These are phyloP conservation scores for Polyodon spathula DNA, from an alignment of 2,113 vertebrate genomes.

Conservation along the genomic window DNA sequence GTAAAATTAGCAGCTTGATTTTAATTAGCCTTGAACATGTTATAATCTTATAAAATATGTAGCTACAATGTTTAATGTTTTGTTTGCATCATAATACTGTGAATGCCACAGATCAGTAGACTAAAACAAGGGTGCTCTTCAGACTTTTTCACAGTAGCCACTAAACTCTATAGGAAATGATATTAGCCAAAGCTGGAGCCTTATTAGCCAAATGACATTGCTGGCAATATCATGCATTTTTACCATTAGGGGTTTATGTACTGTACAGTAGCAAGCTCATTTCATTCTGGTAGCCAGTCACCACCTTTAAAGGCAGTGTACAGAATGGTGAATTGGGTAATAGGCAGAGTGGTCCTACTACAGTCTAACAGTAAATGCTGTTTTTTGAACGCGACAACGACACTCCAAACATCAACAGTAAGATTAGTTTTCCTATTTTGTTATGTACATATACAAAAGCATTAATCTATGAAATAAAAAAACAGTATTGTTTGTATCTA, in stretches of 20 bases:
- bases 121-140: neutral
- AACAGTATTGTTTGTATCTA: constrained; percentile 31
- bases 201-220: constrained; percentile 6
- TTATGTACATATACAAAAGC: constrained; percentile 21
- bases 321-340: constrained; percentile 15
- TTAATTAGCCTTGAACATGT: constrained; percentile 54
- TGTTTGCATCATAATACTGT: constrained; percentile 34
- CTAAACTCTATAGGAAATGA: constrained; percentile 5
- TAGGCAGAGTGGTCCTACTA: constrained; percentile 19
- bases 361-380: constrained; percentile 13
- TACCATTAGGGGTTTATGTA: neutral
- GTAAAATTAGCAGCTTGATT: constrained; percentile 61
- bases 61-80: constrained; percentile 51
- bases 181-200: neutral
- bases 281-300: constrained; percentile 9
- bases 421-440: constrained; percentile 20
- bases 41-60: constrained; percentile 53
- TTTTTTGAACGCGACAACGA: constrained; percentile 15
- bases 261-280: neutral
- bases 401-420: constrained; percentile 7
- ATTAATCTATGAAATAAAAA: constrained; percentile 16
- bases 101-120: constrained; percentile 32
- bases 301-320: constrained; percentile 24
- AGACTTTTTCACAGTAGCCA: constrained; percentile 7
- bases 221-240: constrained; percentile 8